Evolutionary conservation across 2,888 invertebrate genomes (phyloP).

Genomic region (Ennomos fuscantarius): DNA sequence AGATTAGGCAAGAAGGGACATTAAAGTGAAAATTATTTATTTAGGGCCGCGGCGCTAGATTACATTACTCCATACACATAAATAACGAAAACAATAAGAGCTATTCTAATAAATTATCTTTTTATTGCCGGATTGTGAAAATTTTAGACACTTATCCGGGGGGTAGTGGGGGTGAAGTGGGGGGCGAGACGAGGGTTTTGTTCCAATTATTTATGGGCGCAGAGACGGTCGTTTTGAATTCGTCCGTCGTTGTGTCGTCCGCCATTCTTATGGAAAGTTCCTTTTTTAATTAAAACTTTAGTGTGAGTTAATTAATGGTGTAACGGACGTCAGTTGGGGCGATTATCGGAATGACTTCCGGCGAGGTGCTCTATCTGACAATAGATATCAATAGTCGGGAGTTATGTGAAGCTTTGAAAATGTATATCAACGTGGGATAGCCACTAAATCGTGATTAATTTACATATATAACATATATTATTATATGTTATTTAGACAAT

Average conservation of each 20-base stretch:
- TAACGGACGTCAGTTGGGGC: conserved; percentile 51
- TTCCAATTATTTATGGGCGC: conserved; percentile 84
- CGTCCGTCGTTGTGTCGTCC: conserved; percentile 74
- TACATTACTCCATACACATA: conserved; percentile 85
- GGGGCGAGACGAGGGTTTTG: conserved; percentile 70
- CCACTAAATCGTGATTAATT: background rate
- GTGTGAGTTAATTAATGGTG: conserved; percentile 80
- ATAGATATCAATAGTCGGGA: conserved; percentile 12
- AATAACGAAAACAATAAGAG: conserved; percentile 85
- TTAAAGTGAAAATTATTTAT: conserved; percentile 85
- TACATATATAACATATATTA: too few relatives aligned
- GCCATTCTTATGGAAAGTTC: conserved; percentile 76
- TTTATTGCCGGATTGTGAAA: conserved; percentile 86
- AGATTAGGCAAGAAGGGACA: conserved; percentile 85
- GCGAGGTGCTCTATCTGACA: conserved; percentile 39
- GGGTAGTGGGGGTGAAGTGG: conserved; percentile 48
- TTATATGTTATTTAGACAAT: too few relatives aligned
- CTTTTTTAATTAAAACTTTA: conserved; percentile 82
- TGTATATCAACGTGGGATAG: conserved; percentile 1
- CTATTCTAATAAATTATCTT: conserved; percentile 86
- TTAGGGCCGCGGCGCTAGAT: conserved; percentile 82
- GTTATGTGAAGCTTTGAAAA: background rate
- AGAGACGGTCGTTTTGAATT: conserved; percentile 80
- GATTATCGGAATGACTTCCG: conserved; percentile 50
- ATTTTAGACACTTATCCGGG: conserved; percentile 85